Base-by-base conservation (phyloP, 2,888 invertebrate genomes). In the Himalopsyche anomala region DNA sequence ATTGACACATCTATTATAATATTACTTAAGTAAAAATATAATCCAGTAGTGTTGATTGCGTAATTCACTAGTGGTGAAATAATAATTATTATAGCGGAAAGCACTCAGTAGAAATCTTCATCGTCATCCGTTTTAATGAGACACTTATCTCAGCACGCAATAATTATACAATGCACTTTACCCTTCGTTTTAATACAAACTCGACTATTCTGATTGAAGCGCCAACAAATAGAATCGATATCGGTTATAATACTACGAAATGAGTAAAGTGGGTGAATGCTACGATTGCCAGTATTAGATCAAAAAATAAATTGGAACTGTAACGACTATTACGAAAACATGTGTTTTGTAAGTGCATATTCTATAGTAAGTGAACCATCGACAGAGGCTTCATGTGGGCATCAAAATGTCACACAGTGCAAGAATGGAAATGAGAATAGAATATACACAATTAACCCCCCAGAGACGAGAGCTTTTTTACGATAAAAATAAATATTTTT, bases 101-200 rank as follows among this genome's bases (percentile, higher is more conserved):
- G 19, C 62, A 62, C 62, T 19, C 15, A 5, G 19, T 8, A 56
- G 62, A 62, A 62, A 62, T 62, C 19, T 62, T 62, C 62, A 9
- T 5, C 62, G 62, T 62, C 62, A 62, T 62, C 62, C 62, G 11
- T 62, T 62, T 62, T 62, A 62, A 62, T 62, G 62, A 62, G 19
- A n/a, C 19, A n/a, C 62, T 62, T 11, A 62, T 62, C 19, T 11
- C 28, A 19, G 62, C n/a, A 62, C 62, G 62, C 62, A 19, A 62
- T 19, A 19, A 62, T 28, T 62, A 62, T 28, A 5, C n/a, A 62
- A n/a, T 62, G 62, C 62, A 62, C 19, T 62, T 62, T 28, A 5
- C 17, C 4, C 8, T 62, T 15, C 62, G 5, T 19, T 0, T 62
- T 5, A 19, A 62, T 19, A 19, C 8, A 11, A 19, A 8, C n/a